Evolutionary conservation across 2,113 vertebrate genomes (phyloP).

Genomic region (Aptenodytes forsteri): DNA sequence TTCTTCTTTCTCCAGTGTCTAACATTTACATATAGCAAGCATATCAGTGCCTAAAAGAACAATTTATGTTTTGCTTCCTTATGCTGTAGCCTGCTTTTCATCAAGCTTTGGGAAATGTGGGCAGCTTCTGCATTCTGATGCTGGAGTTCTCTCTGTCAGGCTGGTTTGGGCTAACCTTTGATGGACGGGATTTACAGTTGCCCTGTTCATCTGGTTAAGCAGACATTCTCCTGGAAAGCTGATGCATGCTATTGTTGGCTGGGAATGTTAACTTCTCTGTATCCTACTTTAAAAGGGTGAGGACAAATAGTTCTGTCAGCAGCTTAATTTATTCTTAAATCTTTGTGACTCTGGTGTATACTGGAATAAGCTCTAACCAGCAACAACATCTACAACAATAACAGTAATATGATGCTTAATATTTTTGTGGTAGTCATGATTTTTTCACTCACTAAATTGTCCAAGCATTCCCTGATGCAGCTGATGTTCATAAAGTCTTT

Average conservation of each 20-base stretch:
- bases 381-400: neutral
- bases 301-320: neutral
- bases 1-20: neutral
- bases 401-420: neutral
- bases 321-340: neutral
- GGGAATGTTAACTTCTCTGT: neutral
- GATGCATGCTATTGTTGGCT: neutral
- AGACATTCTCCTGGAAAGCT: neutral
- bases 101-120: neutral
- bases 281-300: neutral
- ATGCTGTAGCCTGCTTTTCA: neutral
- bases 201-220: neutral
- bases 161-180: neutral
- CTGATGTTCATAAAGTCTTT: neutral
- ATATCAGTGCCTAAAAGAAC: neutral
- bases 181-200: neutral
- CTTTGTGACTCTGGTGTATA: neutral
- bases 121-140: neutral
- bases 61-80: neutral
- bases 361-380: neutral
- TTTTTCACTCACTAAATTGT: neutral
- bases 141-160: neutral
- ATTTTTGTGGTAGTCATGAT: neutral
- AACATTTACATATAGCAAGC: neutral
- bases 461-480: neutral